phyloP scores from a whole-genome alignment of 2,888 invertebrate genomes.

The Torymus tubicola region DNA sequence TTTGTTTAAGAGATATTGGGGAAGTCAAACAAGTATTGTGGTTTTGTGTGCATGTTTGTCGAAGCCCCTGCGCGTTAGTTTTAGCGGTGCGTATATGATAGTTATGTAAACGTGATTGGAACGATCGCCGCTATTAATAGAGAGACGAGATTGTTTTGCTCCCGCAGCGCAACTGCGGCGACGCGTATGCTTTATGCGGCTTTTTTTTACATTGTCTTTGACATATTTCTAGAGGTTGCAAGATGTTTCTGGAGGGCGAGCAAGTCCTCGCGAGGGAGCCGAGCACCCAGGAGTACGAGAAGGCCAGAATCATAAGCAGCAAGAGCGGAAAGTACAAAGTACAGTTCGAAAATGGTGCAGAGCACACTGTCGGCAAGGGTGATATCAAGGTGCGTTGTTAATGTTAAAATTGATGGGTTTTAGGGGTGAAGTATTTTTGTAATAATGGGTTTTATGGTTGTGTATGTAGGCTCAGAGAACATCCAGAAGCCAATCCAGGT shows the following conservation, averaged over 20 bases:
- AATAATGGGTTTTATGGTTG: slow-evolving; percentile 16
- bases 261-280: slow-evolving; percentile 70
- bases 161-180: neutral
- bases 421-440: too few species aligned
- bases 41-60: too few species aligned
- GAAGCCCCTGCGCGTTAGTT: too few species aligned
- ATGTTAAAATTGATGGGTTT: too few species aligned
- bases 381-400: slow-evolving; percentile 65
- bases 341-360: slow-evolving; percentile 67
- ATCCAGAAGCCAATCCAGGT: slow-evolving; percentile 66
- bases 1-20: too few species aligned
- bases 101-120: neutral
- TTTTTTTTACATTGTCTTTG: neutral
- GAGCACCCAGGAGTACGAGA: slow-evolving; percentile 63
- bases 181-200: neutral
- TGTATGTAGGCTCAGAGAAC: slow-evolving; percentile 63
- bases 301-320: slow-evolving; percentile 65
- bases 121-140: neutral
- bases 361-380: slow-evolving; percentile 63
- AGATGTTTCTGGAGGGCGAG: slow-evolving; percentile 69
- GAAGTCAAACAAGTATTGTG: too few species aligned
- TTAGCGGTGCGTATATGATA: neutral
- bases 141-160: slow-evolving; percentile 6
- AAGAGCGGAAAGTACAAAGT: slow-evolving; percentile 67
- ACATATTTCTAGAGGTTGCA: slow-evolving; percentile 51